Evolutionary conservation across 2,888 invertebrate genomes (phyloP).

Genomic region (Acrocyrtus sp.): DNA sequence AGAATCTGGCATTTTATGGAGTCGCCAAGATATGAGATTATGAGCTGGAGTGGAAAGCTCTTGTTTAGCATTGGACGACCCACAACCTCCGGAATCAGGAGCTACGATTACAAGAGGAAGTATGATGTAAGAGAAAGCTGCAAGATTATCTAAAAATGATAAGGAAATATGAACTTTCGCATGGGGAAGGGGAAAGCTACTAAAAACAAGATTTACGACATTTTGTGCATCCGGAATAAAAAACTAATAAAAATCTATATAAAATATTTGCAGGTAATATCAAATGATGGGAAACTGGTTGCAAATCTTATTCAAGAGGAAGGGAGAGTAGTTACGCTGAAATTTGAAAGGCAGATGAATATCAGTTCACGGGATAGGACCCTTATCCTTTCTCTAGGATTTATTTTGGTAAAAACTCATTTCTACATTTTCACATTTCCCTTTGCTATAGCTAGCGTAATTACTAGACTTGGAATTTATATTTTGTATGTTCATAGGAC

Average conservation of each 20-base stretch:
- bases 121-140: constrained; percentile 21
- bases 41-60: constrained; percentile 25
- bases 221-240: too few relatives aligned
- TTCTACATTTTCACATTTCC: too few relatives aligned
- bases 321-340: constrained; percentile 8
- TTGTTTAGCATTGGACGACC: constrained; percentile 36
- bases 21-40: constrained; percentile 20
- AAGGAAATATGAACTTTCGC: background rate
- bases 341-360: constrained; percentile 11
- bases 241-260: too few relatives aligned
- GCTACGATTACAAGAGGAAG: constrained; percentile 28
- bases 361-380: constrained; percentile 26
- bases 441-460: too few relatives aligned
- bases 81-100: constrained; percentile 24
- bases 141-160: background rate
- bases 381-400: constrained; percentile 33
- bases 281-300: constrained; percentile 32
- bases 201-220: background rate
- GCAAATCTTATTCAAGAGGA: constrained; percentile 19
- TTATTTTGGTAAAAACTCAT: constrained; percentile 29
- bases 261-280: constrained; percentile 25
- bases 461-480: too few relatives aligned
- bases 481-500: constrained; percentile 27
- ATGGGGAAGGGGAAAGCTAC: too few relatives aligned
- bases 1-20: constrained; percentile 42